Evolutionary conservation across 2,888 invertebrate species (phyloP), one percentile per base, ranked within the genome.

Genomic region (Spisula subtruncata): DNA sequence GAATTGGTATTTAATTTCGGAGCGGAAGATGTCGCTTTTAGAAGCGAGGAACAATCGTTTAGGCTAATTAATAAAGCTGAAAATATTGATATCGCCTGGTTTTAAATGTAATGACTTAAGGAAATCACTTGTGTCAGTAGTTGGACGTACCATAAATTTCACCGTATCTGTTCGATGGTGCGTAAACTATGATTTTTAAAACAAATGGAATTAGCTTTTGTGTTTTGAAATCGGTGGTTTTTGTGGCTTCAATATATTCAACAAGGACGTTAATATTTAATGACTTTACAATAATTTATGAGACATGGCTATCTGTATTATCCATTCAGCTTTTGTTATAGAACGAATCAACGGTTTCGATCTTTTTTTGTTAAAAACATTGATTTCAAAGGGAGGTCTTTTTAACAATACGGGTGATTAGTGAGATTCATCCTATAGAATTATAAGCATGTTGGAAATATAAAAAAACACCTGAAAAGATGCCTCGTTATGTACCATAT

Each of bases 1-100:
- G 41, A 85, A 85, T 85, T 85, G 85, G 56, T 79, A 56, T 85
- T 80, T 85, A 80, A 85, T 85, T 79, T 85, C 46, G 79, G 56
- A 80, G 29, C 32, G 32, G 75, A 75, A 48, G 29, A 29, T 51
- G 29, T 46, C 60, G 20, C 51, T 20, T 84, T 51, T 51, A 84
- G 84, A 84, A 46, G n/a, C 46, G 51, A n/a, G 1, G 25, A 51
- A 84, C 75, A 48, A 75, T 71, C 25, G 66, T 48, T 48, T 83
- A 46, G 66, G 71, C 46, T 46, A 83, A 83, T 83, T 83, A 60
- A 56, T 41, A 60, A 60, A 35, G 32, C 35, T 32, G 32, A 16
- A 35, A 32, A 35, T 75, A 32, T 75, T 32, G 35, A 32, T 75
- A 12, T 2, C 75, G 32, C 1, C 75, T 18, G 35, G 35, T 75